Evolutionary conservation across 2,113 vertebrate genomes (phyloP).

Genomic region (Centropus unirufus): DNA sequence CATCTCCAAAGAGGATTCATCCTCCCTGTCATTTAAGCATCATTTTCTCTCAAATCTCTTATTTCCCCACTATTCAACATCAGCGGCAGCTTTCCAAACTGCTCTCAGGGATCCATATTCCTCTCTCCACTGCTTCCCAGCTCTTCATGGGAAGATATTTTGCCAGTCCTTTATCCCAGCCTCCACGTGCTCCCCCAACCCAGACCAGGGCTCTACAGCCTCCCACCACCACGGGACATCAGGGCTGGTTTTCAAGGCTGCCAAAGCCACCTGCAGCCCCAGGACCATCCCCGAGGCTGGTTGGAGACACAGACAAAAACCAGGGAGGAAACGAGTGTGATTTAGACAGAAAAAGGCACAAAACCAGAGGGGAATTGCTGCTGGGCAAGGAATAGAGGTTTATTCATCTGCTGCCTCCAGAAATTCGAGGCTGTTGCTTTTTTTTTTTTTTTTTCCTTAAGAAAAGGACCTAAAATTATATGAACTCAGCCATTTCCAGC

Average conservation of each 20-base stretch:
- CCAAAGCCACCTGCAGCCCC: background rate
- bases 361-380: slow-evolving; percentile 32
- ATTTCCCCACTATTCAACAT: background rate
- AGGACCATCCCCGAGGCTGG: background rate
- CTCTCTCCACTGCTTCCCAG: background rate
- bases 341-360: background rate
- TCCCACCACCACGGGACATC: fast-evolving
- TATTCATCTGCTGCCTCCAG: slow-evolving; percentile 18
- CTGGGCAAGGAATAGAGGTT: slow-evolving; percentile 48
- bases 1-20: background rate
- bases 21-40: background rate
- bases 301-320: background rate
- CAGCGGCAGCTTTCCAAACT: background rate
- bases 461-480: background rate
- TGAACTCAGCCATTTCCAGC: slow-evolving; percentile 32
- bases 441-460: background rate
- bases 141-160: fast-evolving
- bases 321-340: background rate
- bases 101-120: fast-evolving
- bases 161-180: background rate
- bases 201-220: background rate
- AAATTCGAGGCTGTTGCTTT: background rate
- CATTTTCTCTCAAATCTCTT: background rate
- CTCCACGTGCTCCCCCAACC: background rate
- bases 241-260: background rate